Evolutionary conservation across 2,797 vertebrate species (phyloP), one percentile per base, ranked within the genome.

Genomic region (Echiichthys vipera): DNA sequence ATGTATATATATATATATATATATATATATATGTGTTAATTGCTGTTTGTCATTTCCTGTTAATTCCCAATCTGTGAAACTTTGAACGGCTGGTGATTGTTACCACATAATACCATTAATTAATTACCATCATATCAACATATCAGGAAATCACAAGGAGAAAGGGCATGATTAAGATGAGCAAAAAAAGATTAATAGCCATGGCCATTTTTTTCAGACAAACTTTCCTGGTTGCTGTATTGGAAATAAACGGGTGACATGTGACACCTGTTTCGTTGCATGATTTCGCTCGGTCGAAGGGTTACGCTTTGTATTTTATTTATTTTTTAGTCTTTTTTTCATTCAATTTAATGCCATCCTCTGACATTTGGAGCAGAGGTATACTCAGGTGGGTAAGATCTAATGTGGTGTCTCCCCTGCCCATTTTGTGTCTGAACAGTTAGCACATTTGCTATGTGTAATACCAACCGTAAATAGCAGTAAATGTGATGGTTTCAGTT

Each of bases 391-490:
- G 13, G 24, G 24, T 53, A 5, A 75, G 25, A 57, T 67, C 14
- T 42, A 42, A 78, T 66, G 36, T 72, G 47, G 53, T 70, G 34
- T 29, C 20, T 32, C 40, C 7, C 55, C 13, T 64, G 36, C 24
- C 47, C 13, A 13, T 34, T 56, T 37, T 65, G 37, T 62, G 29
- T 71, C 59, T 58, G 45, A 63, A 51, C 59, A 50, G 32, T 30
- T n/a, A 30, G 15, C 13, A 42, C 29, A 39, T 55, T n/a, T 54
- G 18, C 22, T 7, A 18, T 51, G 39, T 53, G 56, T 66, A 66
- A 67, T 54, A 83, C 43, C 47, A 62, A 46, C 32, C 68, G 55
- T 49, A 81, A 65, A 73, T 25, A 69, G 40, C 45, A 39, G 17
- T 57, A 58, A 47, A 74, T 61, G 12, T 43, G 63, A 78, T 11